phyloP scores from a whole-genome alignment of 37 sponge, comb jelly and placozoan genomes.

The Oscarella lobularis region DNA sequence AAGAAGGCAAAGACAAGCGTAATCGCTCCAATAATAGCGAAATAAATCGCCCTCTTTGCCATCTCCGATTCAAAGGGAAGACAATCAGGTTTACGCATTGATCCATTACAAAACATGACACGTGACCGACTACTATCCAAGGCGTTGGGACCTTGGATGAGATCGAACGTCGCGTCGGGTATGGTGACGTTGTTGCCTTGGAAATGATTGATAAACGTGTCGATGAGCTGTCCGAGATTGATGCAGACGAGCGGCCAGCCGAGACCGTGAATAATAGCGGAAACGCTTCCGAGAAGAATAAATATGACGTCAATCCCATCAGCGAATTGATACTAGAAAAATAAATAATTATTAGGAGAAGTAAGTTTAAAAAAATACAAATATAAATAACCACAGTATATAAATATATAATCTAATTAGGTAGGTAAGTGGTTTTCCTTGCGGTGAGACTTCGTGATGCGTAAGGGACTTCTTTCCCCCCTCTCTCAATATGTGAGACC shows the following conservation, averaged over 20 bases:
- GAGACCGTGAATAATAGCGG: background rate
- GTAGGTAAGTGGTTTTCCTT: too few relatives aligned
- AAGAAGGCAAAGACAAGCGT: background rate
- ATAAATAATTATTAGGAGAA: background rate
- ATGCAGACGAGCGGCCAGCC: background rate
- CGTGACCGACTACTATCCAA: too few relatives aligned
- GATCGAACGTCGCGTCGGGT: background rate
- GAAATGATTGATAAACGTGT: background rate
- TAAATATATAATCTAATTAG: too few relatives aligned
- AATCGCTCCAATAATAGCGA: background rate
- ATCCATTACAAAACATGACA: background rate
- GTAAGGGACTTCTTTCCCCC: too few relatives aligned
- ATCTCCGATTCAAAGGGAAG: background rate
- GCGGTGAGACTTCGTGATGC: too few relatives aligned
- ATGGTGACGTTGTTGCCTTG: background rate
- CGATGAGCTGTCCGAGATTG: background rate
- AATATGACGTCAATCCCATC: background rate
- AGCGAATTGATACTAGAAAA: background rate
- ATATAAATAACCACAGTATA: too few relatives aligned
- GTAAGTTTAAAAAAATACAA: background rate
- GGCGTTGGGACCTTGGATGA: background rate
- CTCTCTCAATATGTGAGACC: too few relatives aligned
- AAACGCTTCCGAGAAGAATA: background rate
- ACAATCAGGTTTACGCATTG: too few relatives aligned
- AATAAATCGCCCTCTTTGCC: background rate